Evolutionary conservation across 2,113 vertebrate species (phyloP).

Genomic region (Emydura subglobosa): DNA sequence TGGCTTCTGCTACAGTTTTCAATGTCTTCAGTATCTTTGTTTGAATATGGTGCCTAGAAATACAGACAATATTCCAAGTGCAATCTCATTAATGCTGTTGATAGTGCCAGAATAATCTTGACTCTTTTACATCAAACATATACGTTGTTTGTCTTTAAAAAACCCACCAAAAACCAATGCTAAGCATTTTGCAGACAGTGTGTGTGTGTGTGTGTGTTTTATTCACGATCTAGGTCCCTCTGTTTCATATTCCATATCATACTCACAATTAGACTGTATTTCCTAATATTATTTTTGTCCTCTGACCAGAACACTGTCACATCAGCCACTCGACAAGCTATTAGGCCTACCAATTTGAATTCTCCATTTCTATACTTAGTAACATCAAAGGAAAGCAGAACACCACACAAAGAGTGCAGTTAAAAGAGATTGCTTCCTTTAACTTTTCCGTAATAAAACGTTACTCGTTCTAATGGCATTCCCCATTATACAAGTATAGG

Average conservation of each 20-base stretch:
- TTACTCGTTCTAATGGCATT: background rate
- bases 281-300: background rate
- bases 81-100: background rate
- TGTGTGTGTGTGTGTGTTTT: rapidly evolving
- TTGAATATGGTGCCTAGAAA: background rate
- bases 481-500: rapidly evolving
- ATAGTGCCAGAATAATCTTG: background rate
- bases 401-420: background rate
- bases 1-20: background rate
- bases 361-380: background rate
- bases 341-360: background rate
- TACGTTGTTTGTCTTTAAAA: background rate
- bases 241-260: background rate
- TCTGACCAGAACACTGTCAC: background rate
- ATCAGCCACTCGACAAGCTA: background rate
- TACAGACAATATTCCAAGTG: background rate
- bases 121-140: background rate
- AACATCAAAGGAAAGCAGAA: background rate
- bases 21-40: background rate
- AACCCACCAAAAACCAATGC: background rate
- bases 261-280: background rate
- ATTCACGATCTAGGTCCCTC: background rate
- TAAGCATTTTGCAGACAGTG: background rate
- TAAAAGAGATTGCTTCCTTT: background rate
- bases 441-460: background rate